These are phyloP conservation scores for Archocentrus centrarchus DNA, from an alignment of 2,113 vertebrate species.

Conservation along the genomic window DNA sequence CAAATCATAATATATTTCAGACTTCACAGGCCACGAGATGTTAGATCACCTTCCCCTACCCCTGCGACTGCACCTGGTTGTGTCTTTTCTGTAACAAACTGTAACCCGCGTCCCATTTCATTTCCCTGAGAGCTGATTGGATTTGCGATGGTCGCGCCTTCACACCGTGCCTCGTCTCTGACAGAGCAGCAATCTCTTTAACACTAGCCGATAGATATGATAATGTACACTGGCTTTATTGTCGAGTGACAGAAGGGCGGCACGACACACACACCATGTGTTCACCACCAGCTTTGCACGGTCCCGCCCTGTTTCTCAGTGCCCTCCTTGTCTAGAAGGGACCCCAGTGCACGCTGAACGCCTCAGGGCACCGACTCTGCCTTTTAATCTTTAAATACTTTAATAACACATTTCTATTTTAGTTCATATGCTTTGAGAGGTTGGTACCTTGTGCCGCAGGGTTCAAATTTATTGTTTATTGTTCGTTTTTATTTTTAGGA, in stretches of 20 bases:
- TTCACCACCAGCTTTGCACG: slow-evolving; percentile 16
- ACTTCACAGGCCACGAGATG: slow-evolving; percentile 60
- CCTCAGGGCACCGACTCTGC: slow-evolving; percentile 52
- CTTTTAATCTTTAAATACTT: slow-evolving; percentile 65
- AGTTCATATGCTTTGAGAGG: slow-evolving; percentile 28
- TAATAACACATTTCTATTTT: slow-evolving; percentile 59
- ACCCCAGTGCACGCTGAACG: slow-evolving; percentile 13
- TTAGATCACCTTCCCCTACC: slow-evolving; percentile 50
- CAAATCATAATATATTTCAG: slow-evolving; percentile 68
- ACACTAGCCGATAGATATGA: slow-evolving; percentile 77
- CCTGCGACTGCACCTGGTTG: slow-evolving; percentile 40
- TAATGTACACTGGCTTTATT: slow-evolving; percentile 78
- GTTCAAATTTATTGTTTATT: slow-evolving; percentile 31
- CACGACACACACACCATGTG: slow-evolving; percentile 28
- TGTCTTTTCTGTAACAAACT: slow-evolving; percentile 71
- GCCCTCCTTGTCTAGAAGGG: slow-evolving; percentile 32
- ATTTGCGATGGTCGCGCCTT: slow-evolving; percentile 73
- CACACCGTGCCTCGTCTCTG: slow-evolving; percentile 45
- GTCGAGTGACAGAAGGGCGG: slow-evolving; percentile 71
- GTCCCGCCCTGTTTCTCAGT: slow-evolving; percentile 24
- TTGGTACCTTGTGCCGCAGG: neutral
- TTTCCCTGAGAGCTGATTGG: slow-evolving; percentile 80
- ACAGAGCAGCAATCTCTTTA: slow-evolving; percentile 76
- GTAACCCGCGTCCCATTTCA: slow-evolving; percentile 72
- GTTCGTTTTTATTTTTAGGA: slow-evolving; percentile 38